Conservation (phyloP, 1,140 invertebrate genomes). For the Macrostomum lignano region DNA sequence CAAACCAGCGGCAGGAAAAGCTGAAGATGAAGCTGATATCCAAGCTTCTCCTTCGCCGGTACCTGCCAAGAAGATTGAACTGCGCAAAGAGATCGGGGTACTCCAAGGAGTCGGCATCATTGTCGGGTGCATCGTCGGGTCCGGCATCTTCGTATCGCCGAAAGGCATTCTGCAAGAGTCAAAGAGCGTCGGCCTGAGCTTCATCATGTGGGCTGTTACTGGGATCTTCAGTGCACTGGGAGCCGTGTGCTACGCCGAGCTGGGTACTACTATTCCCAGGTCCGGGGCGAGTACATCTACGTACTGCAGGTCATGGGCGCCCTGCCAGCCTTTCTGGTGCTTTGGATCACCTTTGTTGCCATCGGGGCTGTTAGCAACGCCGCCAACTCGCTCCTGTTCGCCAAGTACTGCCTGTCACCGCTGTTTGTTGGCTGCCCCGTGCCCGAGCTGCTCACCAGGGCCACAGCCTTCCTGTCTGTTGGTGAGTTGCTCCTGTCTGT, state of each 20-base stretch:
- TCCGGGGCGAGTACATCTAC: slow-evolving; percentile 26
- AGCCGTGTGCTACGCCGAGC: slow-evolving; percentile 20
- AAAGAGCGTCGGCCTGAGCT: slow-evolving; percentile 50
- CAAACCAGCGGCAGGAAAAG: no score
- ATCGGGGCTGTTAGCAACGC: slow-evolving; percentile 44
- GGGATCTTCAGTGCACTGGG: slow-evolving; percentile 46
- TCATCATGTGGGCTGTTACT: slow-evolving; percentile 50
- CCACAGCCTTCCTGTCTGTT: no score
- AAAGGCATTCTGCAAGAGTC: slow-evolving; percentile 50
- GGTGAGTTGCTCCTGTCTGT: no score
- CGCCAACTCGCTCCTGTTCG: slow-evolving; percentile 24
- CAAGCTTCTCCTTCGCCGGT: no score
- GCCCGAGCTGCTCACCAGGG: slow-evolving; percentile 15
- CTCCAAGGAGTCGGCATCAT: slow-evolving; percentile 11
- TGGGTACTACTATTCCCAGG: slow-evolving; percentile 18
- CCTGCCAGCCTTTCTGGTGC: slow-evolving; percentile 10
- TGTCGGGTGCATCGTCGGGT: slow-evolving; percentile 29
- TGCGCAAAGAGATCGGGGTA: slow-evolving; percentile 3
- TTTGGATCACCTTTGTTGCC: slow-evolving; percentile 20
- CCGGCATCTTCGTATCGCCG: slow-evolving; percentile 80
- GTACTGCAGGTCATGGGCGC: slow-evolving; percentile 12
- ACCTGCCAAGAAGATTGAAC: no score
- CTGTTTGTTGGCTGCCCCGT: slow-evolving; percentile 22
- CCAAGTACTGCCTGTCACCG: slow-evolving; percentile 24
- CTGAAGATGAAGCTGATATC: no score